These are phyloP conservation scores for Drosophila birchii DNA, from an alignment of 2,888 invertebrate species.

Conservation along the genomic window DNA sequence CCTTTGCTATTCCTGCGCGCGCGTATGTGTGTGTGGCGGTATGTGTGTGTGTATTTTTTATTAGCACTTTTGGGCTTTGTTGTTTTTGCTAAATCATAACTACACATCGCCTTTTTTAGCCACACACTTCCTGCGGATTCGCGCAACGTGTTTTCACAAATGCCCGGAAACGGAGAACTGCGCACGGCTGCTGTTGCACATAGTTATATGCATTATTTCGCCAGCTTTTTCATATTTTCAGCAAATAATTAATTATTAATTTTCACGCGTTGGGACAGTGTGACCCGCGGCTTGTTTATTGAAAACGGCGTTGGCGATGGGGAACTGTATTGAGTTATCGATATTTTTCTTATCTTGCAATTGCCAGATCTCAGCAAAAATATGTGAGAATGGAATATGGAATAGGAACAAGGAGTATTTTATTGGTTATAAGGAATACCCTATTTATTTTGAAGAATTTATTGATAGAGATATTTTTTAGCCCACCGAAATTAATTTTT, in stretches of 20 bases:
- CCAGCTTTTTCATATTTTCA: constrained; percentile 50
- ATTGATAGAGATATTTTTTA: too few species aligned
- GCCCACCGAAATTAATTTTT: too few species aligned
- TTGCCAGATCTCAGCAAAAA: too few species aligned
- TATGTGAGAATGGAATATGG: too few species aligned
- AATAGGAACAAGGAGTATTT: too few species aligned
- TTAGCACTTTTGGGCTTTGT: constrained; percentile 65
- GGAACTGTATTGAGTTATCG: too few species aligned
- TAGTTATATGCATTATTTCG: constrained; percentile 55
- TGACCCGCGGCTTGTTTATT: constrained; percentile 12
- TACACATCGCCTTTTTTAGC: constrained; percentile 71
- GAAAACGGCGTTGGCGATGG: too few species aligned
- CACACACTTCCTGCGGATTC: constrained; percentile 60
- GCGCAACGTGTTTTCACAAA: constrained; percentile 60
- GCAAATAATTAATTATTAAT: constrained; percentile 65
- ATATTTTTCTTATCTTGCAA: too few species aligned
- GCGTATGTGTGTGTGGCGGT: constrained; percentile 25
- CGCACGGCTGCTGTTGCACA: constrained; percentile 53
- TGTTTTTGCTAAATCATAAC: constrained; percentile 78
- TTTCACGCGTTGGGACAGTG: constrained; percentile 46
- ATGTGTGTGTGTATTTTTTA: constrained; percentile 49
- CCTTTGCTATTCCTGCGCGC: constrained; percentile 57
- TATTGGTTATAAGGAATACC: too few species aligned
- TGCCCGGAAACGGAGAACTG: constrained; percentile 47
- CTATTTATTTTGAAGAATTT: too few species aligned